These are phyloP conservation scores for Apotomis turbidana DNA, from an alignment of 2,888 invertebrate genomes.

Conservation along the genomic window DNA sequence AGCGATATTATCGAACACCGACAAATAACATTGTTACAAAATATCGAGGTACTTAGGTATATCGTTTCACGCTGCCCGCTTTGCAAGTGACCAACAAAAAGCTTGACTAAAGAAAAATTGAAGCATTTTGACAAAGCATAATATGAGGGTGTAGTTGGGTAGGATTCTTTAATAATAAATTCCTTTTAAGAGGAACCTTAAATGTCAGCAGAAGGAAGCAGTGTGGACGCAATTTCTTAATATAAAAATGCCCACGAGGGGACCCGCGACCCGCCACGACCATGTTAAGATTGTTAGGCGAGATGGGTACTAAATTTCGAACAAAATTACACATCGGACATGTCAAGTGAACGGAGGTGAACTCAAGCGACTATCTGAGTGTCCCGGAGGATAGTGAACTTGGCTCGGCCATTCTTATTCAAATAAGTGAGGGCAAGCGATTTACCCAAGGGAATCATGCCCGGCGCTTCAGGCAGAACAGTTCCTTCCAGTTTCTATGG, in stretches of 20 bases:
- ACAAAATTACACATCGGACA: slow-evolving; percentile 58
- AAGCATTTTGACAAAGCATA: slow-evolving; percentile 9
- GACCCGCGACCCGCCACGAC: slow-evolving; percentile 27
- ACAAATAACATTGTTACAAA: slow-evolving; percentile 6
- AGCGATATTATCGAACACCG: slow-evolving; percentile 16
- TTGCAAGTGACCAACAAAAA: slow-evolving; percentile 11
- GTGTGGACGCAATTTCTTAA: slow-evolving; percentile 25
- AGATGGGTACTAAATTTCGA: slow-evolving; percentile 54
- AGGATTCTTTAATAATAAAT: slow-evolving; percentile 30
- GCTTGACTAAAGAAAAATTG: neutral
- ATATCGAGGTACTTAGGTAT: neutral
- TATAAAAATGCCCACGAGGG: slow-evolving; percentile 29
- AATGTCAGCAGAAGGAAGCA: slow-evolving; percentile 16
- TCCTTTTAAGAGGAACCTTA: slow-evolving; percentile 22
- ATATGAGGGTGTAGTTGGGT: slow-evolving; percentile 13
- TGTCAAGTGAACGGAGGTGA: slow-evolving; percentile 57
- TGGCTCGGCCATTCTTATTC: slow-evolving; percentile 77
- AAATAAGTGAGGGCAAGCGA: slow-evolving; percentile 73
- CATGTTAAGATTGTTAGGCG: slow-evolving; percentile 38
- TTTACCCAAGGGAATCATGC: slow-evolving; percentile 65
- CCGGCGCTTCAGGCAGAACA: slow-evolving; percentile 51
- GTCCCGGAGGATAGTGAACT: slow-evolving; percentile 58
- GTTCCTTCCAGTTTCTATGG: slow-evolving; percentile 45
- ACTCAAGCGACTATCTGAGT: slow-evolving; percentile 51
- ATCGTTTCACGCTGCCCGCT: neutral